Evolutionary conservation across 2,797 vertebrate genomes (phyloP), one percentile per base, ranked within the genome.

Genomic region (Poeciliopsis infans): DNA sequence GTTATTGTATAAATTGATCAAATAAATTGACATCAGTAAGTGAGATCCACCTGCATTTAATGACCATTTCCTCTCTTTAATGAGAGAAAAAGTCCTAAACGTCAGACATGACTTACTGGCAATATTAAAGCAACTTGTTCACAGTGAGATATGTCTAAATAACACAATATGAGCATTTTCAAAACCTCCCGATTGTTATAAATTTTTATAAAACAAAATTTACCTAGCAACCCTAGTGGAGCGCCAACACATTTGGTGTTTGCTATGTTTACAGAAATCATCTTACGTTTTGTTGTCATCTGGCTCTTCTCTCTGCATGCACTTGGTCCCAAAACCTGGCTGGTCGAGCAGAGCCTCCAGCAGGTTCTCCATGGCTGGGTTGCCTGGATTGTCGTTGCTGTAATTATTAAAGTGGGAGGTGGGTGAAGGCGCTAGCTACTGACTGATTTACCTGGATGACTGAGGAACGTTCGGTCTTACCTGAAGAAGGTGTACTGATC

Each of bases 401-500:
- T 20, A 77, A 61, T 78, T 13, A 88, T 70, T 4, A 59, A 84
- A 72, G 46, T 1, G 43, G 79, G 10, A 84, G 16, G 47, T n/a
- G 6, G 74, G 31, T 10, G 31, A 46, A 39, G n/a, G 69, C 0
- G 1, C 51, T 16, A 49, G 6, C 13, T 5, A 36, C 20, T 46
- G 2, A 33, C 31, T 33, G 23, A 18, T 18, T 16, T 33, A n/a
- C 80, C 11, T 39, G 25, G 43, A 33, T 5, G n/a, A 31, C 1
- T 4, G 15, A 74, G 49, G 53, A 51, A 43, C 23, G n/a, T 41
- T 47, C 3, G 2, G 7, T 46, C 76, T 25, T 45, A 98, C 98
- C 98, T 98, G 94, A 97, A 95, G 88, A 98, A 98, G 75, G 97
- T 97, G 88, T 94, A 95, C 91, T 98, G 97, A 5, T 96, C 88